A percentile compares a stretch with the other conserved stretches of the same genome.
phyloP scores from a whole-genome alignment of 2,888 invertebrate genomes.

The Drosophila kuntzei region DNA sequence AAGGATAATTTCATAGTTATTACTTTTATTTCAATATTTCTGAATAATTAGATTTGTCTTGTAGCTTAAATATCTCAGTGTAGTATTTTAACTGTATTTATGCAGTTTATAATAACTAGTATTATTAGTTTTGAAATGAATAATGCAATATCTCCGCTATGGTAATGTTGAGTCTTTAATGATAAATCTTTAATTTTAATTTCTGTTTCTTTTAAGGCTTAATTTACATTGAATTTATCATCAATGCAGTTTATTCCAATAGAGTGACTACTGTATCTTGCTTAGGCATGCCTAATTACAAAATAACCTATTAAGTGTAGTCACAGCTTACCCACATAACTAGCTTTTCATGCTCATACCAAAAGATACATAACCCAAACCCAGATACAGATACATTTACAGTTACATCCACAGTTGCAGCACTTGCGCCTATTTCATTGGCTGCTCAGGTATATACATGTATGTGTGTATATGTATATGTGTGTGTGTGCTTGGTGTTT shows the following conservation, averaged over 20 bases:
- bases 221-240: too few relatives aligned
- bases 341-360: constrained; percentile 13
- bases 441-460: constrained; percentile 30
- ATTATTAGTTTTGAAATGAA: too few relatives aligned
- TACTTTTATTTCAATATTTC: too few relatives aligned
- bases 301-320: background rate
- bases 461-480: constrained; percentile 11
- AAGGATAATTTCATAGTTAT: too few relatives aligned
- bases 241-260: background rate
- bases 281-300: constrained; percentile 23
- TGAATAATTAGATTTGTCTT: too few relatives aligned
- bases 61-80: too few relatives aligned
- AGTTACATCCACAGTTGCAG: constrained; percentile 36
- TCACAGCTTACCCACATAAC: background rate
- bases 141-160: too few relatives aligned
- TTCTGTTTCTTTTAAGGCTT: background rate
- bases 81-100: too few relatives aligned
- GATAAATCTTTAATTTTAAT: too few relatives aligned
- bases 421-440: constrained; percentile 55
- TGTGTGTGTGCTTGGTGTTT: constrained; percentile 41
- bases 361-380: constrained; percentile 29
- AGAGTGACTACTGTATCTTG: background rate
- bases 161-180: too few relatives aligned
- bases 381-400: constrained; percentile 21
- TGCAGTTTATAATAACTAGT: too few relatives aligned